phyloP scores from a whole-genome alignment of 2,797 vertebrate species.

The Channa striata region DNA sequence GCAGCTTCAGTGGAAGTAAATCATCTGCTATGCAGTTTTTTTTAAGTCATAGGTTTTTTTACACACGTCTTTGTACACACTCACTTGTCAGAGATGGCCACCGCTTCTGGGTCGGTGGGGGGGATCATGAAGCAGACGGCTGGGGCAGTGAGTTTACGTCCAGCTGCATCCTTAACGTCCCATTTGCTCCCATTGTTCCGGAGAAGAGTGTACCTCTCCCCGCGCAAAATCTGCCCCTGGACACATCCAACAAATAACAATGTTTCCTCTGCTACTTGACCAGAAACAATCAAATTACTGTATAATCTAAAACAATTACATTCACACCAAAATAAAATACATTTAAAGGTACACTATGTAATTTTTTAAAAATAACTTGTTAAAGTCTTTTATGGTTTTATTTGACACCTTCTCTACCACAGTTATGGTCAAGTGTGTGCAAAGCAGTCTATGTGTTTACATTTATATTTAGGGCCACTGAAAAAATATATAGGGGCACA shows the following conservation, averaged over 20 bases:
- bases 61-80: conserved; percentile 36
- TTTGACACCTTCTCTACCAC: too few species aligned
- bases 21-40: not conserved
- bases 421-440: too few species aligned
- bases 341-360: too few species aligned
- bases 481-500: too few species aligned
- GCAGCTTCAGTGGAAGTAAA: not conserved
- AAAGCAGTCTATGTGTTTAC: too few species aligned
- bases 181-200: conserved; percentile 88
- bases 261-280: not conserved
- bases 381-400: too few species aligned
- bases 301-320: not conserved
- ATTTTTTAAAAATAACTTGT: too few species aligned
- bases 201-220: conserved; percentile 90
- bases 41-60: not conserved
- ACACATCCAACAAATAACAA: not conserved
- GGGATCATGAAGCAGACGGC: conserved; percentile 94
- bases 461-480: too few species aligned
- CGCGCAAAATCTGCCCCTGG: conserved; percentile 89
- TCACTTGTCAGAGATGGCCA: conserved; percentile 89
- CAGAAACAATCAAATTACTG: not conserved
- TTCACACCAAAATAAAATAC: not conserved
- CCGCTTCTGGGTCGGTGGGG: conserved; percentile 89
- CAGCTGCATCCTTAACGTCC: conserved; percentile 89
- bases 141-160: conserved; percentile 86